phyloP scores from a whole-genome alignment of 2,888 invertebrate species.

The Drosophila cognata region DNA sequence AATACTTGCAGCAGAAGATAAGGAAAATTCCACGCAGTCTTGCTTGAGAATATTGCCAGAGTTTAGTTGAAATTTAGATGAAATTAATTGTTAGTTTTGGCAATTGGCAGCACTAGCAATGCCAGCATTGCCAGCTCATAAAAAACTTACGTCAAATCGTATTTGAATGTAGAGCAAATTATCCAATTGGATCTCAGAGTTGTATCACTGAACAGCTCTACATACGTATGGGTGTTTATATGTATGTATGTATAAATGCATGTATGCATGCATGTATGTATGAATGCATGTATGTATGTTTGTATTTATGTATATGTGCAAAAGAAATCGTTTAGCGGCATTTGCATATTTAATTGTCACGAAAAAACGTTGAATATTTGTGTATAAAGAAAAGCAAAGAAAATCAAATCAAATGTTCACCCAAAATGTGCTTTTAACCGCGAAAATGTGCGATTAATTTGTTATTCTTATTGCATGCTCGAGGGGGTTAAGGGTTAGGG shows the following conservation, averaged over 20 bases:
- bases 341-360: constrained; percentile 74
- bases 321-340: constrained; percentile 55
- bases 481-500: not conserved
- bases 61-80: not conserved
- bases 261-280: not conserved
- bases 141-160: not conserved
- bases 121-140: not conserved
- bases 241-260: not conserved
- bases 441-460: constrained; percentile 9
- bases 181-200: not conserved
- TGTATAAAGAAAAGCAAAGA: constrained; percentile 4
- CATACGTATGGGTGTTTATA: not conserved
- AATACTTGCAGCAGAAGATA: not conserved
- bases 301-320: not conserved
- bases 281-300: not conserved
- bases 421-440: constrained; percentile 29
- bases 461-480: constrained; percentile 6
- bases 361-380: constrained; percentile 32
- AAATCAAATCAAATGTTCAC: constrained; percentile 39
- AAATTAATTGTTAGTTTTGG: not conserved
- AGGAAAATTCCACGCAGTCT: not conserved
- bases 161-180: not conserved
- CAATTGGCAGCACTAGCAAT: not conserved
- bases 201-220: not conserved
- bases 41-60: not conserved